Evolutionary conservation across 2,113 vertebrate species (phyloP), one percentile per base, ranked within the genome.

Genomic region (Engraulis encrasicolus): DNA sequence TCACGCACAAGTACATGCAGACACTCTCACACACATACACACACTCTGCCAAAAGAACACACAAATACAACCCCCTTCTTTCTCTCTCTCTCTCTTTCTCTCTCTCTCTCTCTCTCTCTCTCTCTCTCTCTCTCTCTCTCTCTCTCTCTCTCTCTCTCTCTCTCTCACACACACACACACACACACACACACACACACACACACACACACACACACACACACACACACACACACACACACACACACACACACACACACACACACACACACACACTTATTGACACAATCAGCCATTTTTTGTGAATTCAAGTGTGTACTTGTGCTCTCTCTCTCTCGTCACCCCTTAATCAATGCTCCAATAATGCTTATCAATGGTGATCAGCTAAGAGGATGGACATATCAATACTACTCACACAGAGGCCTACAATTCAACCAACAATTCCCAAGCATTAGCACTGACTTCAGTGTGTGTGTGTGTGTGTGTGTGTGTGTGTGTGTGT

Each of bases 211-310:
- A 49, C 77, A 45, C 34, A 20, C 34, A 20, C 77, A 78, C 20
- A 27, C 58, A 66, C 58, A 66, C n/a, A 23, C 58, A 23, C 58
- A 23, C 23, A 31, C 58, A 66, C 20, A 23, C 58, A 27, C 58
- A 66, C 20, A 23, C 20, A 66, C 58, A 23, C 58, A 66, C 54
- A 66, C n/a, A 66, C 58, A 66, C 58, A 66, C 58, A 61, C 58
- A 61, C 58, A 61, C 58, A n/a, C 58, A 61, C 74, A 40, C 31
- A 78, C 31, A n/a, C 31, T 2, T 15, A 9, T 27, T 38, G 15
- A 9, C 36, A 78, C 15, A n/a, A 66, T 31, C 27, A n/a, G 23
- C n/a, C n/a, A n/a, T n/a, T n/a, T 66, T 66, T 27, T 31, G 9
- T 66, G 27, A 66, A 66, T 23, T 66, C 58, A 66, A 27, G 58